Base-by-base conservation (phyloP, 2,113 vertebrate genomes). In the Aramus guarauna region DNA sequence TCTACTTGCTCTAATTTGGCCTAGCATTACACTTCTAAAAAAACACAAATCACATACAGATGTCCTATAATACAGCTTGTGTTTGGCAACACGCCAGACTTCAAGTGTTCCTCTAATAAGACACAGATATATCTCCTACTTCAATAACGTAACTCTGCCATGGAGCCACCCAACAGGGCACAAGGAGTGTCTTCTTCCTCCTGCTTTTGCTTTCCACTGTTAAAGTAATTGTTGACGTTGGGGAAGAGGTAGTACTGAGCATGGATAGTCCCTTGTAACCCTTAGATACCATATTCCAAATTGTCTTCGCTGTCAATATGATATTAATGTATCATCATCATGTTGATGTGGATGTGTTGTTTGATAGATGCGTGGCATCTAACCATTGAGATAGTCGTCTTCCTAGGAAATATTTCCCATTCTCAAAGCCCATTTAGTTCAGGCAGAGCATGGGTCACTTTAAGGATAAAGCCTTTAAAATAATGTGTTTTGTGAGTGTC, bases 141-240 rank as follows among this genome's bases (percentile, higher is more conserved):
- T 81, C 27, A 55, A 1, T 77, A 47, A 34, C 19, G 7, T 53
- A 43, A 43, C 7, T 37, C 41, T 34, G 67, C 18, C 9, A 3
- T 47, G 47, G 36, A 71, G 37, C 45, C 32, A 41, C 47, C 12
- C 69, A 82, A 8, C 21, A 45, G 29, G 66, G 27, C 22, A n/a
- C 0, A 3, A 39, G 24, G 7, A 66, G 30, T 26, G 23, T 62
- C 3, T 0, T 81, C 20, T n/a, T 89, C 12, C n/a, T 52, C 13
- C 41, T 76, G 16, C 29, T 58, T 77, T 73, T 85, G 43, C 39
- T 72, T 82, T 91, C 20, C 15, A 8, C 55, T 23, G 30, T 79
- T 64, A 78, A 64, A 90, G 43, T 58, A 69, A 20, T 26, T 45
- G 16, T 43, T 66, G 29, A 45, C 29, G 12, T 9, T 0, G 2